Evolutionary conservation across 2,797 vertebrate genomes (phyloP), one percentile per base, ranked within the genome.

Genomic region (Morelia viridis): DNA sequence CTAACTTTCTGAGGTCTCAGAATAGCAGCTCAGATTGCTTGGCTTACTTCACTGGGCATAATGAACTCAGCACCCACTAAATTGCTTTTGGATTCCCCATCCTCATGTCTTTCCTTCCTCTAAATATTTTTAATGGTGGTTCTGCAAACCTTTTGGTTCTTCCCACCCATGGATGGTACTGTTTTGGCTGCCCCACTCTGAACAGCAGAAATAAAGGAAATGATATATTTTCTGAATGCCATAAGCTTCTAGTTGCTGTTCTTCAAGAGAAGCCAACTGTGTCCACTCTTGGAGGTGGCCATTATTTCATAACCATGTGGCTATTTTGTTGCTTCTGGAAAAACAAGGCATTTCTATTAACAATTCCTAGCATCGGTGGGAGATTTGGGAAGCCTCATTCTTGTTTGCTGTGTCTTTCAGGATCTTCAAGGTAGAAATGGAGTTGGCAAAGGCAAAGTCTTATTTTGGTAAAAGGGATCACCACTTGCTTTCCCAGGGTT

Each of bases 381-480:
- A 31, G 15, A 35, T 3, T 0, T 1, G 11, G 58, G 60, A 0
- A 62, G 56, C 28, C 3, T 15, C 15, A 11, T 28, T 1, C 12
- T 10, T 61, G 5, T 28, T 0, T 31, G 80, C 24, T 28, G 5
- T 31, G 24, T 5, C 68, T 64, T 84, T 24, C 60, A 98, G 97
- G 96, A 96, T 98, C 93, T 93, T 97, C n/a, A 95, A 97, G 92
- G 92, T 98, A 94, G 97, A 98, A 94, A 94, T 94, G 91, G 97
- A 98, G 76, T 93, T 98, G 94, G 76, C 96, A 90, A 97, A 97
- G 92, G 96, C 97, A 90, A 97, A 94, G 94, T 95, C 88, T 35
- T 88, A 22, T 94, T 93, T 97, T 89, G 95, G 96, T 57, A 94
- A 91, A 90, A 95, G 93, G 88, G 95, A 93, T 85, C 62, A 22